phyloP scores from a whole-genome alignment of 1,140 invertebrate species.

The Penaeus vannamei region DNA sequence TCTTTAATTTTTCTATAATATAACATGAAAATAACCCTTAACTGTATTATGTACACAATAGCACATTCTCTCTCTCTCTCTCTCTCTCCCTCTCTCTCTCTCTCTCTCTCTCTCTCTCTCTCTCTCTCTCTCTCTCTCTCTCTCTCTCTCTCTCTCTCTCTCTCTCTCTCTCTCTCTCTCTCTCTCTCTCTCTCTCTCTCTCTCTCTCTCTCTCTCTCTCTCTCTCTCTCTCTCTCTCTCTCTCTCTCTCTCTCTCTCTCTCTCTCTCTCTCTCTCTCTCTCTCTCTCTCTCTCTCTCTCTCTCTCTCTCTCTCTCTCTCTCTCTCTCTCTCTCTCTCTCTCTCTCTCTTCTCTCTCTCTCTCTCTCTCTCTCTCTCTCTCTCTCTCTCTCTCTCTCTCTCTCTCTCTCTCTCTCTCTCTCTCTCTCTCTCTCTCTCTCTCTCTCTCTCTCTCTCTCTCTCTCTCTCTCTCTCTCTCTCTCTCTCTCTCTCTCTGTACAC shows the following conservation, averaged over 20 bases:
- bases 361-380: background rate
- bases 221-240: background rate
- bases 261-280: background rate
- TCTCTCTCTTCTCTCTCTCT: background rate
- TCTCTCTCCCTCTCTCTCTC: background rate
- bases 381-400: background rate
- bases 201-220: background rate
- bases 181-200: background rate
- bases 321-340: background rate
- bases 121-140: background rate
- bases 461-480: constrained; percentile 8
- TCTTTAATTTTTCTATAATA: too few species aligned
- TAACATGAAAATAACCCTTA: too few species aligned
- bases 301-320: constrained; percentile 17
- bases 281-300: constrained; percentile 16
- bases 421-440: background rate
- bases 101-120: background rate
- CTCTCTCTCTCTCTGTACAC: background rate
- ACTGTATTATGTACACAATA: too few species aligned
- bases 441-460: background rate
- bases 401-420: background rate
- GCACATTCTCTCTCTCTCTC: background rate
- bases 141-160: background rate
- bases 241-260: background rate
- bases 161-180: constrained; percentile 16